Base-by-base conservation (phyloP, 1,140 invertebrate species). In the Nomia melanderi region DNA sequence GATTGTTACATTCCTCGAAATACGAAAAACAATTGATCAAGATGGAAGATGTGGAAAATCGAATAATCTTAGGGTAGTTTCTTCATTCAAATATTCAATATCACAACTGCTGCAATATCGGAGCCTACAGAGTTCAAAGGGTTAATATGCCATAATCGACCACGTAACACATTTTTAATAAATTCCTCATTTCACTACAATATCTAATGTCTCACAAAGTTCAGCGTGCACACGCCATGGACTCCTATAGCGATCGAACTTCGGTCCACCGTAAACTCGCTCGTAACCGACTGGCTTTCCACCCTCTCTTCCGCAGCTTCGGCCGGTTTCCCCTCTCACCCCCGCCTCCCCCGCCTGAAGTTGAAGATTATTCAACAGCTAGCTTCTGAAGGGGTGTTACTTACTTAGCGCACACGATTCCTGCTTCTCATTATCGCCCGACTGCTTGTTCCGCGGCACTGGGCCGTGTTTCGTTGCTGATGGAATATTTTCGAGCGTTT, bases 181-280 rank as follows among this genome's bases (percentile, higher is more conserved):
- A n/a, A n/a, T n/a, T n/a, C n/a, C n/a, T n/a, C n/a, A n/a, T n/a
- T n/a, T n/a, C n/a, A n/a, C n/a, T n/a, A n/a, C n/a, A n/a, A n/a
- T n/a, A n/a, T n/a, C n/a, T n/a, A n/a, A n/a, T n/a, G n/a, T n/a
- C n/a, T n/a, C n/a, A n/a, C n/a, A n/a, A n/a, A n/a, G n/a, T n/a
- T n/a, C n/a, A n/a, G n/a, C n/a, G 29, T 64, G 64, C n/a, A 50
- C 23, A 29, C 23, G 69, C 44, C 47, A 79, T 63, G 27, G 33
- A 62, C 44, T 41, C 23, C 53, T 44, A 62, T 50, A 47, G 54
- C 67, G 77, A 81, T 81, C 79, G 79, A 67, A 74, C 33, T 64
- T 70, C 53, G 57, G 33, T 29, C 29, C 64, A 39, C 33, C 63
- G 65, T 76, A 69, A 80, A 80, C 64, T 71, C 47, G 44, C 41